Percentiles rank a stretch among this genome's conserved stretches.
phyloP scores from a whole-genome alignment of 2,888 invertebrate species.

The Aquatica leii region DNA sequence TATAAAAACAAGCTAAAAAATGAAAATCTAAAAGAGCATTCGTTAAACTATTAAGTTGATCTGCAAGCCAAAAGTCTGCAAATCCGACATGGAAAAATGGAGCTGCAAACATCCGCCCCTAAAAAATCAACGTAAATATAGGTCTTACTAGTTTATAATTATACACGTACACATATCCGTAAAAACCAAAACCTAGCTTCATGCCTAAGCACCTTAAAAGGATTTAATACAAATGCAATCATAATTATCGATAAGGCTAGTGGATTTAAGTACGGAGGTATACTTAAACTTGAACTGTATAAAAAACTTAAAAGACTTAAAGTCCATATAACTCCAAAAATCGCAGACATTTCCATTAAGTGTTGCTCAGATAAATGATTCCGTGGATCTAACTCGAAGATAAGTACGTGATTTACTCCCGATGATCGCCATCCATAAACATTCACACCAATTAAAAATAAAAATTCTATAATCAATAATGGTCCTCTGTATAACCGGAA shows the following conservation, averaged over 20 bases:
- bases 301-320: constrained; percentile 73
- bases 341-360: constrained; percentile 77
- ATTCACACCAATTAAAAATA: constrained; percentile 82
- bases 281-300: constrained; percentile 69
- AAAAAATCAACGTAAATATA: constrained; percentile 42
- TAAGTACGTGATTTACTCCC: constrained; percentile 84
- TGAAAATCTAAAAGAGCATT: constrained; percentile 81
- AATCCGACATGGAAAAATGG: constrained; percentile 82
- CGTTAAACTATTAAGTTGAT: constrained; percentile 82
- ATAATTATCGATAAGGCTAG: constrained; percentile 73
- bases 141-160: not conserved
- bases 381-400: constrained; percentile 83
- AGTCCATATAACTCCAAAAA: constrained; percentile 81
- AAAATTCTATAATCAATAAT: constrained; percentile 76
- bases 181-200: constrained; percentile 81
- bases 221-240: constrained; percentile 77
- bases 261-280: constrained; percentile 82
- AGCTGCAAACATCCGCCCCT: constrained; percentile 72
- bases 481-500: constrained; percentile 82
- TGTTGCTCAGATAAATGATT: constrained; percentile 81
- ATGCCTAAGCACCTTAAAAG: constrained; percentile 77
- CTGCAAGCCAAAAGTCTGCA: constrained; percentile 88
- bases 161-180: constrained; percentile 64
- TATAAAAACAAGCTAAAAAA: constrained; percentile 81
- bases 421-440: constrained; percentile 84